A percentile compares a stretch with the other conserved stretches of the same genome.
phyloP scores from a whole-genome alignment of 2,888 invertebrate genomes.

The Rhamnusium bicolor region DNA sequence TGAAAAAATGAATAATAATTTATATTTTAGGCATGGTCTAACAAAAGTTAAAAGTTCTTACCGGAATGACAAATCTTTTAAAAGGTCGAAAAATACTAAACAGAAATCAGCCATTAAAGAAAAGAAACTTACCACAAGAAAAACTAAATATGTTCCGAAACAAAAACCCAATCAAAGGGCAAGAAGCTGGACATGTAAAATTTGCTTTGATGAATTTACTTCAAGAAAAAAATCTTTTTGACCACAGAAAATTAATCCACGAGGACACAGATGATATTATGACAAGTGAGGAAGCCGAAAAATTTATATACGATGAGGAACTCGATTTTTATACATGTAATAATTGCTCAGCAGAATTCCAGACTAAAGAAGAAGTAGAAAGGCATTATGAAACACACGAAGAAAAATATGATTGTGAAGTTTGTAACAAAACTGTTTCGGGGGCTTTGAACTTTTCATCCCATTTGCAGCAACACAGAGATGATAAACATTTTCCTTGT shows the following conservation, averaged over 20 bases:
- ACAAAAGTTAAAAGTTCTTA: background rate
- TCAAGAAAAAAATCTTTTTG: constrained; percentile 55
- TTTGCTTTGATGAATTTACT: constrained; percentile 55
- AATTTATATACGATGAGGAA: constrained; percentile 53
- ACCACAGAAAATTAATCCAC: constrained; percentile 55
- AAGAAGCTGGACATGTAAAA: constrained; percentile 57
- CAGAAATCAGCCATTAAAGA: constrained; percentile 29
- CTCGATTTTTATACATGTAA: constrained; percentile 60
- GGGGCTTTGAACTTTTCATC: constrained; percentile 61
- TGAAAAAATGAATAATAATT: constrained; percentile 9
- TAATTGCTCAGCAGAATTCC: constrained; percentile 60
- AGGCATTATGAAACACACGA: constrained; percentile 60
- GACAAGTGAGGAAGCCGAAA: constrained; percentile 24
- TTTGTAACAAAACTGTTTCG: constrained; percentile 59
- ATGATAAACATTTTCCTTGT: constrained; percentile 59
- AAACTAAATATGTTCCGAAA: constrained; percentile 44
- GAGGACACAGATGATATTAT: constrained; percentile 40
- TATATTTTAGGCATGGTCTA: constrained; percentile 24
- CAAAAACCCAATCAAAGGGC: constrained; percentile 55
- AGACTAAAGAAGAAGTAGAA: constrained; percentile 56
- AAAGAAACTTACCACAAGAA: constrained; percentile 31
- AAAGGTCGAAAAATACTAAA: constrained; percentile 24
- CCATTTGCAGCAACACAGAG: constrained; percentile 62
- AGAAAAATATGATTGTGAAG: constrained; percentile 63
- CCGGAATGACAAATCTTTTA: constrained; percentile 17